These are phyloP conservation scores for Crambe crambe DNA, from an alignment of 37 sponge, comb jelly and placozoan species.

Conservation along the genomic window DNA sequence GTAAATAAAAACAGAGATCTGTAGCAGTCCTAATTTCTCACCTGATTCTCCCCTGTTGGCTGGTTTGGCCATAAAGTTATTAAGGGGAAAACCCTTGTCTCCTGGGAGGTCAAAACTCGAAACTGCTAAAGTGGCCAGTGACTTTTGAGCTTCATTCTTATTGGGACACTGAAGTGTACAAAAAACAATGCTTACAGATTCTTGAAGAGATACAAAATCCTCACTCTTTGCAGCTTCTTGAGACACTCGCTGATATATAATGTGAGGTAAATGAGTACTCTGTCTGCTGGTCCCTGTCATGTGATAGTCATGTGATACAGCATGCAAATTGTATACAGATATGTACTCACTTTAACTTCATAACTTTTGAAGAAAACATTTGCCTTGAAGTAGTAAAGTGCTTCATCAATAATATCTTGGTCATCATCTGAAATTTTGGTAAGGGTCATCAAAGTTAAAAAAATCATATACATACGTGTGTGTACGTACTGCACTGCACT, in stretches of 20 bases:
- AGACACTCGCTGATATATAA: conserved; percentile 97
- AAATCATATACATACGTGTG: no score
- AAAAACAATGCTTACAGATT: neutral
- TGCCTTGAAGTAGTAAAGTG: conserved; percentile 94
- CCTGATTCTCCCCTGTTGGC: conserved; percentile 71
- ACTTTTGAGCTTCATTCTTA: conserved; percentile 86
- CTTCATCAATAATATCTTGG: conserved; percentile 94
- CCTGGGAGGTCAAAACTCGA: conserved; percentile 93
- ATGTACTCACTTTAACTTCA: conserved; percentile 89
- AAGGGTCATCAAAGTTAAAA: neutral
- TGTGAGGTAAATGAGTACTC: conserved; percentile 95
- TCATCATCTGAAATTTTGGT: conserved; percentile 50
- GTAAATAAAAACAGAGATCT: neutral
- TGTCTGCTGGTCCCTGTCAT: conserved; percentile 80
- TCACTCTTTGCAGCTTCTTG: conserved; percentile 89
- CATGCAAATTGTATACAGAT: neutral
- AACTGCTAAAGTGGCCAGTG: conserved; percentile 88
- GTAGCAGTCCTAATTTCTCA: conserved; percentile 13
- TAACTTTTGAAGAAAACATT: conserved; percentile 98
- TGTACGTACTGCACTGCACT: no score
- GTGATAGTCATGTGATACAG: neutral
- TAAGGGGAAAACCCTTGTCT: conserved; percentile 94
- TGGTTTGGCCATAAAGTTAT: conserved; percentile 88
- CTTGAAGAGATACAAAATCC: conserved; percentile 12
- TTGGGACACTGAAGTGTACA: conserved; percentile 55